phyloP scores from a whole-genome alignment of 53 echinoderm and acorn worm genomes.

The Luidia sarsii region DNA sequence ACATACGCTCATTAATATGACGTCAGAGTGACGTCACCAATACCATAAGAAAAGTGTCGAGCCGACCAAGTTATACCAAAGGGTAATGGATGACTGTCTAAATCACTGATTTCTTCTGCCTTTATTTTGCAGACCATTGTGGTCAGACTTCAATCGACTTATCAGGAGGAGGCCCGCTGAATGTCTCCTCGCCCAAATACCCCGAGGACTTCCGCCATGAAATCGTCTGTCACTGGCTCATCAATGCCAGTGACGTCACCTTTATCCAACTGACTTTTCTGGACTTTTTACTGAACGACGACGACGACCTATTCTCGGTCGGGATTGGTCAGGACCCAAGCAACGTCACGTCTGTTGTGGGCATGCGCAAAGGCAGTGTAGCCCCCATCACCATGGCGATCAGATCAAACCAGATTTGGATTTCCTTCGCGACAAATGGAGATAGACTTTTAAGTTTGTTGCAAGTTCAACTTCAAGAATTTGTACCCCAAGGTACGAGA shows the following conservation, averaged over 20 bases:
- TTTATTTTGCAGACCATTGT: constrained; percentile 2
- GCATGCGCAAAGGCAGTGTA: constrained; percentile 15
- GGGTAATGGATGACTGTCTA: not conserved
- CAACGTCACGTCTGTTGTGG: not conserved
- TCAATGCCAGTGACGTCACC: constrained; percentile 12
- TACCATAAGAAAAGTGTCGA: too few relatives aligned
- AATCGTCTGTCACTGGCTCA: constrained; percentile 30
- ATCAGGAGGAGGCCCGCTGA: not conserved
- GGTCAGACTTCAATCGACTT: constrained; percentile 30
- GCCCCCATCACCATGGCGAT: not conserved
- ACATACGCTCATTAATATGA: too few relatives aligned
- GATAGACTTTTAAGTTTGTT: not conserved
- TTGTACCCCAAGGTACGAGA: constrained; percentile 22
- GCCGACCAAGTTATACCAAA: too few relatives aligned
- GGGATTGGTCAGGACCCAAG: constrained; percentile 27
- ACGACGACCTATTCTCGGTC: constrained; percentile 12
- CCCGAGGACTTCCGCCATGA: not conserved
- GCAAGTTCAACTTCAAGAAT: constrained; percentile 8
- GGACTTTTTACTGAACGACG: constrained; percentile 4
- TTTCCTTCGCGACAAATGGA: constrained; percentile 20
- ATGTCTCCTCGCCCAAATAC: constrained; percentile 5
- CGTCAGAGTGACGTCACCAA: too few relatives aligned
- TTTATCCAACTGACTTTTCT: constrained; percentile 3
- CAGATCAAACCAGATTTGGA: constrained; percentile 30
- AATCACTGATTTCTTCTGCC: not conserved